These are phyloP conservation scores for Pterostichus madidus DNA, from an alignment of 2,888 invertebrate genomes.

Conservation along the genomic window DNA sequence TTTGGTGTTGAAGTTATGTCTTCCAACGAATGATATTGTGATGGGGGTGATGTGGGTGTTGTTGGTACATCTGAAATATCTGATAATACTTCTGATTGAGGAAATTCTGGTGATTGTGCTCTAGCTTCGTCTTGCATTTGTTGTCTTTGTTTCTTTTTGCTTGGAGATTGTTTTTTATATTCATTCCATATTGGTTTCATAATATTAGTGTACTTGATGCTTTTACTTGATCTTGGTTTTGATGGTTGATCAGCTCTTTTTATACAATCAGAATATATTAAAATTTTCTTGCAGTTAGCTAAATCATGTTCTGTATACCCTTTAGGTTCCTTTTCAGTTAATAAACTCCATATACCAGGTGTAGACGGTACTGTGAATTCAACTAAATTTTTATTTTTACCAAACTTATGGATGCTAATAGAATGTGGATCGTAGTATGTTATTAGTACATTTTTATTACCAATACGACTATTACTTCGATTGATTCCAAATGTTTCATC, in stretches of 20 bases:
- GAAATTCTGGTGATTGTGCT: conserved; percentile 25
- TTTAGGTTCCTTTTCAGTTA: conserved; percentile 17
- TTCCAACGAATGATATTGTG: conserved; percentile 39
- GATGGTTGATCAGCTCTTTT: conserved; percentile 22
- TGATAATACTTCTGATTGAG: conserved; percentile 24
- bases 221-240: conserved; percentile 25
- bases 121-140: conserved; percentile 30
- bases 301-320: conserved; percentile 11
- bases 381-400: conserved; percentile 15
- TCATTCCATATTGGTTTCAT: conserved; percentile 18
- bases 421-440: conserved; percentile 11
- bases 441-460: conserved; percentile 33
- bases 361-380: conserved; percentile 5
- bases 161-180: conserved; percentile 32
- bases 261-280: conserved; percentile 27
- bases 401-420: conserved; percentile 16
- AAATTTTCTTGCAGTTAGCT: conserved; percentile 21
- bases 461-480: conserved; percentile 27
- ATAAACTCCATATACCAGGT: conserved; percentile 14
- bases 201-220: conserved; percentile 8
- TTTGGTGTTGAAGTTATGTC: conserved; percentile 28
- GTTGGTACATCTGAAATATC: conserved; percentile 25
- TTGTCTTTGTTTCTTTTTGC: conserved; percentile 18
- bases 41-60: conserved; percentile 4
- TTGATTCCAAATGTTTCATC: conserved; percentile 26